These are phyloP conservation scores for Malurus leucopterus DNA, from an alignment of 2,797 vertebrate species.

Conservation along the genomic window DNA sequence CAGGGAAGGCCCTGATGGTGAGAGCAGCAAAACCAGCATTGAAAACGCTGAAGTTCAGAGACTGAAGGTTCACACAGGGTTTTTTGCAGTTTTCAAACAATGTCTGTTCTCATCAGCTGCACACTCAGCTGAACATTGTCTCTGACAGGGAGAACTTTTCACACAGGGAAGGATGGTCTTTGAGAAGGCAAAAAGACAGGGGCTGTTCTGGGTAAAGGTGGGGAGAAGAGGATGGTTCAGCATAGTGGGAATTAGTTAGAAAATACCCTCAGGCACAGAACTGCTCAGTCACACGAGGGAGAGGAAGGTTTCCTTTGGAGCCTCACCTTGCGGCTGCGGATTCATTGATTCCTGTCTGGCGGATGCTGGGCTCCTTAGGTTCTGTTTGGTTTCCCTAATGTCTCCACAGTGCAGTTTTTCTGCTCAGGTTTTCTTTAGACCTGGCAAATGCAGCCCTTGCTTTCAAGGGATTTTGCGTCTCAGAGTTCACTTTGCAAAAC, in stretches of 20 bases:
- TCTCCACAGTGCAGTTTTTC: not conserved
- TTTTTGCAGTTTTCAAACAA: not conserved
- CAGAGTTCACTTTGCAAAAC: not conserved
- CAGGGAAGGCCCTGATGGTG: not conserved
- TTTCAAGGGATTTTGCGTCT: not conserved
- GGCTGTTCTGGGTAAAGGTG: not conserved
- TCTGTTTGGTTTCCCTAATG: not conserved
- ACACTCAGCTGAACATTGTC: not conserved
- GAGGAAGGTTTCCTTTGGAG: not conserved
- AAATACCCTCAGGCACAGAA: not conserved
- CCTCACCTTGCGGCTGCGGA: not conserved
- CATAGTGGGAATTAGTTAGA: not conserved
- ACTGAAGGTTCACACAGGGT: not conserved
- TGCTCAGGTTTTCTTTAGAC: not conserved
- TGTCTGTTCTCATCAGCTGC: accelerated
- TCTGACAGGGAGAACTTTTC: not conserved
- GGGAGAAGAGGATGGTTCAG: not conserved
- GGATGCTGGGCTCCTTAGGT: not conserved
- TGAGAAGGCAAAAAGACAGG: not conserved
- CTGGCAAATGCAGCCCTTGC: not conserved
- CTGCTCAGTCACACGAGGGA: not conserved
- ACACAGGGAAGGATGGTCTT: not conserved
- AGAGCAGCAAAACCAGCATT: not conserved
- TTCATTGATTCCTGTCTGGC: not conserved
- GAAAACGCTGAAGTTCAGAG: not conserved